phyloP scores from a whole-genome alignment of 2,888 invertebrate genomes.

The Chaitophorus viminalis region DNA sequence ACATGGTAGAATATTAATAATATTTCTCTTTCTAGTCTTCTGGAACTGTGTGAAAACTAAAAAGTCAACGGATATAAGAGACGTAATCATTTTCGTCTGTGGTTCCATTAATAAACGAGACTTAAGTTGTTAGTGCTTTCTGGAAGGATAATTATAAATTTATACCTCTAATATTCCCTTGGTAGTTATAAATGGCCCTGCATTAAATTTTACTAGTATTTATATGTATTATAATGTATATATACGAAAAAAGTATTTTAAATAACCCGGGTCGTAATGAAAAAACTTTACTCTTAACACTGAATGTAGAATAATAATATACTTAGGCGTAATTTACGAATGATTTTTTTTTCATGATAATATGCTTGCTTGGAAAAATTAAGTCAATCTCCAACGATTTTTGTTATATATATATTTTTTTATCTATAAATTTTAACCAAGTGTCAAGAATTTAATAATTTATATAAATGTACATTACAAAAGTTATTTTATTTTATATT shows the following conservation, averaged over 20 bases:
- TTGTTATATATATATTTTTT: neutral
- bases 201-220: neutral
- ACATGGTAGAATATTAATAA: neutral
- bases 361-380: neutral
- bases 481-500: neutral
- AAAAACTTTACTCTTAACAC: neutral
- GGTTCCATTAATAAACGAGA: neutral
- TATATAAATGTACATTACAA: neutral
- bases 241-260: neutral
- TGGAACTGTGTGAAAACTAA: neutral
- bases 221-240: neutral
- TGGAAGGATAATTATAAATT: neutral
- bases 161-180: neutral
- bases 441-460: conserved; percentile 1
- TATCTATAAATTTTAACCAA: neutral
- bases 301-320: neutral
- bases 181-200: neutral
- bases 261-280: neutral
- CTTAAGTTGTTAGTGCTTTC: neutral
- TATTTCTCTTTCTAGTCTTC: neutral
- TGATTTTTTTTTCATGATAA: neutral
- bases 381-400: neutral
- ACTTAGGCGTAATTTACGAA: neutral
- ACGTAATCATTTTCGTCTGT: neutral
- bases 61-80: neutral